Conservation (phyloP, 1,140 invertebrate genomes). For the Achatina immaculata region DNA sequence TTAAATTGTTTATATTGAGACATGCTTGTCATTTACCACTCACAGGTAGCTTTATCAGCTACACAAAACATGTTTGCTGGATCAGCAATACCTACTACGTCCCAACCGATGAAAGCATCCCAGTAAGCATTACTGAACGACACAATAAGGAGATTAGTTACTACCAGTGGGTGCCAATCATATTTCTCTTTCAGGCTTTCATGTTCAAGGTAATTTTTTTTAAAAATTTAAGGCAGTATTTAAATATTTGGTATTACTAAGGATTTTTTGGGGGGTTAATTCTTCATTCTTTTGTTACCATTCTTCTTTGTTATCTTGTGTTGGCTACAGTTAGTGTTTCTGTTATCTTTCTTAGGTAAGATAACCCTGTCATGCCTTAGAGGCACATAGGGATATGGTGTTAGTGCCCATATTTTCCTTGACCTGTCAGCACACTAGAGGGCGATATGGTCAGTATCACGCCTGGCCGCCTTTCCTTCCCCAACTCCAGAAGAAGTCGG, state of each 20-base stretch:
- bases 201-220: slow-evolving; percentile 42
- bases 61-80: slow-evolving; percentile 70
- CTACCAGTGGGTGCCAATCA: slow-evolving; percentile 46
- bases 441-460: too few species aligned
- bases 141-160: slow-evolving; percentile 44
- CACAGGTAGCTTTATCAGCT: slow-evolving; percentile 50
- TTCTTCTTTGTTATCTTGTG: background rate
- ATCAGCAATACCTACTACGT: slow-evolving; percentile 73
- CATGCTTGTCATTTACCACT: background rate
- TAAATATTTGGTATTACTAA: too few species aligned
- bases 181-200: slow-evolving; percentile 45
- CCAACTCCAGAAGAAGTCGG: too few species aligned
- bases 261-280: too few species aligned
- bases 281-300: slow-evolving; percentile 2
- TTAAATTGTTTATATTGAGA: too few species aligned
- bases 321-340: background rate
- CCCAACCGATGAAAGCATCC: slow-evolving; percentile 71
- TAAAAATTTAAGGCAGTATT: too few species aligned
- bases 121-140: slow-evolving; percentile 47
- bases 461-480: too few species aligned
- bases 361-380: too few species aligned
- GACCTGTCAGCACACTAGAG: too few species aligned
- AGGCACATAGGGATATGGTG: too few species aligned
- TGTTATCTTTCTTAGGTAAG: background rate
- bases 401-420: too few species aligned